These are phyloP conservation scores for Nycticorax nycticorax DNA, from an alignment of 2,113 vertebrate species.

Conservation along the genomic window DNA sequence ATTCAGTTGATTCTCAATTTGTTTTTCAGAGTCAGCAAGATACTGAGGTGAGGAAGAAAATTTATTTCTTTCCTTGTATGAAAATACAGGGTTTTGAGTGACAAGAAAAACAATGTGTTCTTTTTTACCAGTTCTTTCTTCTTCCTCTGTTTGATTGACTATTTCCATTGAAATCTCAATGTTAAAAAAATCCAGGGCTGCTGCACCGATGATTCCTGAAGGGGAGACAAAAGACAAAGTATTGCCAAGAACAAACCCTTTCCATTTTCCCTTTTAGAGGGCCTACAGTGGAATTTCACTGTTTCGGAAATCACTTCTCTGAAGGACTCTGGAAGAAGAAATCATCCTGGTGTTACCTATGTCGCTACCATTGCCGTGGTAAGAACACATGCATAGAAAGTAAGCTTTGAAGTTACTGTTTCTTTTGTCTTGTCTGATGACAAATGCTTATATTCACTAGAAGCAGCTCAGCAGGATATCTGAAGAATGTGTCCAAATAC, in stretches of 20 bases:
- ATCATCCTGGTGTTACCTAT: background rate
- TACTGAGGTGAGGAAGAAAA: background rate
- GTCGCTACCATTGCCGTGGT: fast-evolving
- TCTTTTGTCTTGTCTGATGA: background rate
- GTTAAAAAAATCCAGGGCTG: constrained; percentile 82
- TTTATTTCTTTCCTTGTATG: constrained; percentile 56
- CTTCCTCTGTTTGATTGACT: constrained; percentile 75
- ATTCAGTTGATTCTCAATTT: constrained; percentile 5
- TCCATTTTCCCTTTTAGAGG: background rate
- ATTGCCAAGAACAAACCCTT: background rate
- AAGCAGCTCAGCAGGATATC: background rate
- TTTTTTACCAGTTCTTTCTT: constrained; percentile 78
- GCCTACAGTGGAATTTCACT: background rate
- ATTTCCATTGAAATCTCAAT: constrained; percentile 83
- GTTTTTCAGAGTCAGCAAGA: constrained; percentile 10
- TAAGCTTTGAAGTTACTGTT: background rate
- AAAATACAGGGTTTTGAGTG: constrained; percentile 61
- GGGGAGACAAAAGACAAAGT: background rate
- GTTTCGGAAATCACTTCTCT: background rate
- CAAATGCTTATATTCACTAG: background rate
- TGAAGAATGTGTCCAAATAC: background rate
- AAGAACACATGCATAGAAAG: background rate
- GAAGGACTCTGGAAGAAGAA: background rate
- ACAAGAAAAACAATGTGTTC: constrained; percentile 80
- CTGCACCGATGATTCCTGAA: constrained; percentile 78